phyloP scores from a whole-genome alignment of 2,113 vertebrate species.

The Peromyscus polionotus region DNA sequence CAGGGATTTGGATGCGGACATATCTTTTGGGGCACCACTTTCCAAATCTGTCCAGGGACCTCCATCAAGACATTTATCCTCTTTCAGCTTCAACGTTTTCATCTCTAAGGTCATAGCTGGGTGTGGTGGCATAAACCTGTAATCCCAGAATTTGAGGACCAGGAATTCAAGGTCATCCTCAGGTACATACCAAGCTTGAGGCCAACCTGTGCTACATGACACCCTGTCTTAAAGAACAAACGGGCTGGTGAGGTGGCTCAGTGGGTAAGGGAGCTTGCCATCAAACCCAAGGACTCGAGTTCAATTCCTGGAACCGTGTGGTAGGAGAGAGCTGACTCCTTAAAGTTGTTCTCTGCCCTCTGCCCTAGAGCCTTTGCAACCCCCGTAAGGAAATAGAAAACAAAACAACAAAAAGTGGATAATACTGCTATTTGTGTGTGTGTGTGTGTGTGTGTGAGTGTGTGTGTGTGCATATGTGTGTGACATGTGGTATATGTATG shows the following conservation, averaged over 20 bases:
- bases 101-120: background rate
- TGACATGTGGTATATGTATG: background rate
- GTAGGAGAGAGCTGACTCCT: background rate
- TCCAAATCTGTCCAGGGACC: background rate
- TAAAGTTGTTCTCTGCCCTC: background rate
- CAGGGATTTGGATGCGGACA: background rate
- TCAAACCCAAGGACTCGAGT: background rate
- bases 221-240: background rate
- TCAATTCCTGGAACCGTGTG: background rate
- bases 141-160: background rate
- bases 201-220: background rate
- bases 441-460: background rate
- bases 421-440: background rate
- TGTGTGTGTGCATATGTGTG: background rate
- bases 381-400: background rate
- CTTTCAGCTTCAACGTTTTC: background rate
- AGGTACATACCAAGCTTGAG: background rate
- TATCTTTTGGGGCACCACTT: background rate
- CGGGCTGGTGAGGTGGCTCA: background rate
- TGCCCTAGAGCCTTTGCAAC: no score
- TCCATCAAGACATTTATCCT: background rate
- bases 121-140: background rate
- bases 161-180: background rate
- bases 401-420: background rate
- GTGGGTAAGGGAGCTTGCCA: background rate